A percentile compares a stretch with the other conserved stretches of the same genome.
These are phyloP conservation scores for Caenorhabditis virilis DNA, from an alignment of 2,888 invertebrate species.

Conservation along the genomic window DNA sequence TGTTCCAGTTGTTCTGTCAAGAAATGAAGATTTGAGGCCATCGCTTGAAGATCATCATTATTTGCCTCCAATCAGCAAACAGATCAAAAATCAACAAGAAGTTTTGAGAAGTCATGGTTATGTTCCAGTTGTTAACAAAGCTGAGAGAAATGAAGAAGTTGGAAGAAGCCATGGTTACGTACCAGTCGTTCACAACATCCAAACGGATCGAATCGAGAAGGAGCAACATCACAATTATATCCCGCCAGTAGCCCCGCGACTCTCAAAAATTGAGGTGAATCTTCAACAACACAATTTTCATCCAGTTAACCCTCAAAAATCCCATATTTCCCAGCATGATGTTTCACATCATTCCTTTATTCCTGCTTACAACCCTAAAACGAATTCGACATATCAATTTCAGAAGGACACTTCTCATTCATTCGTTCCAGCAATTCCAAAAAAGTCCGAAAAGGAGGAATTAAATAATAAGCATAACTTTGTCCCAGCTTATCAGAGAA, in stretches of 20 bases:
- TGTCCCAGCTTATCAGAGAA: slow-evolving; percentile 6
- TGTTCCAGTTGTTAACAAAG: slow-evolving; percentile 10
- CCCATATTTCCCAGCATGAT: neutral
- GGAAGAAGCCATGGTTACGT: slow-evolving; percentile 25
- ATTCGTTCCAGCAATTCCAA: slow-evolving; percentile 5
- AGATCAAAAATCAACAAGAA: neutral
- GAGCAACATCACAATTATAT: too few relatives aligned
- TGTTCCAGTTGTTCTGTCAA: slow-evolving; percentile 16
- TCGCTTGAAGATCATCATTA: slow-evolving; percentile 16
- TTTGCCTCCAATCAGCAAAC: slow-evolving; percentile 15
- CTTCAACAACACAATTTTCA: slow-evolving; percentile 6
- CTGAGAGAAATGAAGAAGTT: neutral
- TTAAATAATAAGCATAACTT: slow-evolving; percentile 10
- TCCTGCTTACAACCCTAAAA: too few relatives aligned
- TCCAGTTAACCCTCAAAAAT: neutral
- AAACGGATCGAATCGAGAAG: too few relatives aligned
- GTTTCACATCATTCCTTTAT: neutral
- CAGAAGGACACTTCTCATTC: too few relatives aligned
- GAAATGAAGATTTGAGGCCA: slow-evolving; percentile 8
- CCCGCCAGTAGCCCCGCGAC: slow-evolving; percentile 21
- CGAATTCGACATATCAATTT: too few relatives aligned
- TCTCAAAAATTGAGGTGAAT: slow-evolving; percentile 29
- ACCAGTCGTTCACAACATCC: slow-evolving; percentile 12
- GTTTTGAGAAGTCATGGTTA: slow-evolving; percentile 21
- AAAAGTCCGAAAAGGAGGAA: neutral